Evolutionary conservation across 2,797 vertebrate genomes (phyloP).

Genomic region (Denticeps clupeoides): DNA sequence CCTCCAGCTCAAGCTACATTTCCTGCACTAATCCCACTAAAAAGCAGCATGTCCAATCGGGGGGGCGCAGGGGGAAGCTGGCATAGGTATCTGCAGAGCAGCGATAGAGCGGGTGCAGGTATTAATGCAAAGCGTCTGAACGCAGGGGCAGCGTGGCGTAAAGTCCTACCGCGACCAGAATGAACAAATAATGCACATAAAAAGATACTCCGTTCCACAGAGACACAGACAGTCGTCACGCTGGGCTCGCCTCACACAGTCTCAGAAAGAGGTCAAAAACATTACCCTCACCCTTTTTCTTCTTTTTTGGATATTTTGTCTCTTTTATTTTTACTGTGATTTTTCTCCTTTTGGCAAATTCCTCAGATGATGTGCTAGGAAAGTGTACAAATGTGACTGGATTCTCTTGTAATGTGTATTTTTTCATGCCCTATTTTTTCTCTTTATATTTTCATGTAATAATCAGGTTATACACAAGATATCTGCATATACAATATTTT

Average conservation of each 20-base stretch:
- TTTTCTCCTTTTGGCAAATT: too few relatives aligned
- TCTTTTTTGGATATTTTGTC: constrained; percentile 1
- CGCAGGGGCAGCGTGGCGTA: constrained; percentile 6
- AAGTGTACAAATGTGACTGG: too few relatives aligned
- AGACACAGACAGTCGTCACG: neutral
- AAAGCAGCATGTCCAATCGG: constrained; percentile 1
- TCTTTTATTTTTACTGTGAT: neutral
- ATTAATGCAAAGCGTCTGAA: constrained; percentile 22
- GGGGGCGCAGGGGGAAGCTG: constrained; percentile 9
- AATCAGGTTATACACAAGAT: too few relatives aligned
- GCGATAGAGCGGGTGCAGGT: constrained; percentile 26
- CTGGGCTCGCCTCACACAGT: constrained; percentile 8
- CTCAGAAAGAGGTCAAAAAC: constrained; percentile 17
- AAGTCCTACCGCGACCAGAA: constrained; percentile 16
- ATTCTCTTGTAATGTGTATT: too few relatives aligned
- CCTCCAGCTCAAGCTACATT: neutral
- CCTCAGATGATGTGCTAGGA: too few relatives aligned
- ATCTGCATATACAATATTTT: too few relatives aligned
- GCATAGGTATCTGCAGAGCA: constrained; percentile 18
- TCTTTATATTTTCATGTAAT: too few relatives aligned
- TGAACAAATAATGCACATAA: constrained; percentile 24
- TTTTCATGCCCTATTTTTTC: too few relatives aligned
- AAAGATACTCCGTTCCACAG: neutral
- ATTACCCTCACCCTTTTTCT: constrained; percentile 13
- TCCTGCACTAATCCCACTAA: neutral